A percentile compares a stretch with the other conserved stretches of the same genome.
phyloP scores from a whole-genome alignment of 1,140 invertebrate genomes.

The Drosophila sproati region DNA sequence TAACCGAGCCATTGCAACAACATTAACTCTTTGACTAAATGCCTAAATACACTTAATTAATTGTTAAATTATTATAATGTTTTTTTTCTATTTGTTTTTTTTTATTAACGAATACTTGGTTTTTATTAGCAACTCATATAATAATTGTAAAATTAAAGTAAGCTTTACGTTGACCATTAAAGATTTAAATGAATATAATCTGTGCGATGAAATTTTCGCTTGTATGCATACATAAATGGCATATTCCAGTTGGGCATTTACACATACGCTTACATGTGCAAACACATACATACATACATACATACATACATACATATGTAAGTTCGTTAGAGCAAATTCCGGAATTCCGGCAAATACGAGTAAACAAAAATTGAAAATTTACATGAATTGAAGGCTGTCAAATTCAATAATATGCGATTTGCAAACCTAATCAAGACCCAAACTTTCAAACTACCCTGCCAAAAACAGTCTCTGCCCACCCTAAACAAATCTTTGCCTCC shows the following conservation, averaged over 20 bases:
- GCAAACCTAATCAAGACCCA: conserved; percentile 45
- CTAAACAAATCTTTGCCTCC: conserved; percentile 1
- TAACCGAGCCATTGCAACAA: too few species aligned
- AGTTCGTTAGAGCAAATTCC: conserved; percentile 24
- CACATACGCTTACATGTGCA: background rate
- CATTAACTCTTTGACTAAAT: too few species aligned
- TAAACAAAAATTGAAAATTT: conserved; percentile 49
- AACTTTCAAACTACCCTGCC: background rate
- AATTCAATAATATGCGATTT: conserved; percentile 51
- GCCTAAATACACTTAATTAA: too few species aligned
- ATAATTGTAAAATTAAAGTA: background rate
- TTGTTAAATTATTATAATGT: too few species aligned
- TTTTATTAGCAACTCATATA: background rate
- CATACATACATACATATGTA: background rate
- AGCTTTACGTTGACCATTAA: background rate
- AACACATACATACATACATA: conserved; percentile 6
- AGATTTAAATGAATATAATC: conserved; percentile 39
- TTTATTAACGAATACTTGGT: background rate
- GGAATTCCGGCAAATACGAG: conserved; percentile 32
- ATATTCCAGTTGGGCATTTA: background rate
- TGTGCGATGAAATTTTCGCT: conserved; percentile 19
- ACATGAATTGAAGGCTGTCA: conserved; percentile 49
- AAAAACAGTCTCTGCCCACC: background rate
- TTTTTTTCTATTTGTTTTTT: too few species aligned
- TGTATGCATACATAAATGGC: conserved; percentile 6